Evolutionary conservation across 2,797 vertebrate genomes (phyloP).

Genomic region (Enteromius thamalakanensis): DNA sequence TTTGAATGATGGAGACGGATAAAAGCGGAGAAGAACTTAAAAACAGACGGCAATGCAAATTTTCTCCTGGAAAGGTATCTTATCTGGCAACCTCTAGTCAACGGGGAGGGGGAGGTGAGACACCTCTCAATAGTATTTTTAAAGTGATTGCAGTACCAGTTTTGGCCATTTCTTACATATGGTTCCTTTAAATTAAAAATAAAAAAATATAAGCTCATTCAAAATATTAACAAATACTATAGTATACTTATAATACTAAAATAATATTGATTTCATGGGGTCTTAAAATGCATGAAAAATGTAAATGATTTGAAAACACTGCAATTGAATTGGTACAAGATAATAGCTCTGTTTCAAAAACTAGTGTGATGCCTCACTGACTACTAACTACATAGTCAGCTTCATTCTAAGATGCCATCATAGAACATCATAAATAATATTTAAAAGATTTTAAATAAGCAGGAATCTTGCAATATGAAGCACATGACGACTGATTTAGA

Average conservation of each 20-base stretch:
- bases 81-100: too few species aligned
- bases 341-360: slow-evolving; percentile 25
- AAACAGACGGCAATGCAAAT: too few species aligned
- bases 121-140: too few species aligned
- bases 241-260: background rate
- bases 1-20: too few species aligned
- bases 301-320: background rate
- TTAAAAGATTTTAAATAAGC: background rate
- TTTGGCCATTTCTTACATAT: too few species aligned
- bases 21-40: too few species aligned
- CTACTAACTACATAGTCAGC: background rate
- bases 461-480: background rate
- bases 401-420: background rate
- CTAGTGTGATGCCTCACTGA: background rate
- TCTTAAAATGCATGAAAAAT: slow-evolving; percentile 13
- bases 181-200: background rate
- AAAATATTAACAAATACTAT: background rate
- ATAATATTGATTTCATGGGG: slow-evolving; percentile 11
- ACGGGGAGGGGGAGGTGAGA: too few species aligned
- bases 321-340: background rate
- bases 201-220: background rate
- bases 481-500: background rate
- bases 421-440: background rate
- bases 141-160: too few species aligned
- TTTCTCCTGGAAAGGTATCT: too few species aligned